phyloP scores from a whole-genome alignment of 2,888 invertebrate species.

The Smittia aterrima region DNA sequence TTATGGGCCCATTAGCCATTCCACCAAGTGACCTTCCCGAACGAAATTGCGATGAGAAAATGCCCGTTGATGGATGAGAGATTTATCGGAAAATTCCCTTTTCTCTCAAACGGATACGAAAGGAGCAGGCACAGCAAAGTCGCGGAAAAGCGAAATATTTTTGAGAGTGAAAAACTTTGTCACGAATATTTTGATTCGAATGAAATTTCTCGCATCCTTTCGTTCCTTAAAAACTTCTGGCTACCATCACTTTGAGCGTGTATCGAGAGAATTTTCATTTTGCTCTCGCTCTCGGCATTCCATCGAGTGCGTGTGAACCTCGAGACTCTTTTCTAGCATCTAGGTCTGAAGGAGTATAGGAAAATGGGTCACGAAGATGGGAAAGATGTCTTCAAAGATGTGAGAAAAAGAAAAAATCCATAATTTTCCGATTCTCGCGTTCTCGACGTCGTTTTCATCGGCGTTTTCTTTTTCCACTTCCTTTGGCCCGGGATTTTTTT shows the following conservation, averaged over 20 bases:
- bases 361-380: conserved; percentile 39
- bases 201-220: too few relatives aligned
- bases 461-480: background rate
- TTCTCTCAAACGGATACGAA: background rate
- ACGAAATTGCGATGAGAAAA: conserved; percentile 11
- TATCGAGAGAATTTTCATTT: background rate
- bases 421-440: conserved; percentile 28
- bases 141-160: conserved; percentile 6
- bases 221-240: too few relatives aligned
- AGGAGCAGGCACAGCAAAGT: background rate
- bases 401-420: conserved; percentile 27
- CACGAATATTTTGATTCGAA: too few relatives aligned
- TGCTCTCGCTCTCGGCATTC: background rate
- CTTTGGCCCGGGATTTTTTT: background rate
- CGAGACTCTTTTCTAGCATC: conserved; percentile 4
- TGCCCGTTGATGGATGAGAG: conserved; percentile 20
- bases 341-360: conserved; percentile 13
- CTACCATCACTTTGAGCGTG: background rate
- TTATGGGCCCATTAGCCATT: conserved; percentile 21
- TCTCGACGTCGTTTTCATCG: background rate
- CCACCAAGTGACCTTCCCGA: background rate
- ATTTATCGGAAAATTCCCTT: conserved; percentile 9
- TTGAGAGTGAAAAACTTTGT: background rate
- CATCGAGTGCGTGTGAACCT: background rate
- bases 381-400: conserved; percentile 29